A percentile compares a stretch with the other conserved stretches of the same genome.
phyloP scores from a whole-genome alignment of 2,113 vertebrate species.

The Clarias batrachus region DNA sequence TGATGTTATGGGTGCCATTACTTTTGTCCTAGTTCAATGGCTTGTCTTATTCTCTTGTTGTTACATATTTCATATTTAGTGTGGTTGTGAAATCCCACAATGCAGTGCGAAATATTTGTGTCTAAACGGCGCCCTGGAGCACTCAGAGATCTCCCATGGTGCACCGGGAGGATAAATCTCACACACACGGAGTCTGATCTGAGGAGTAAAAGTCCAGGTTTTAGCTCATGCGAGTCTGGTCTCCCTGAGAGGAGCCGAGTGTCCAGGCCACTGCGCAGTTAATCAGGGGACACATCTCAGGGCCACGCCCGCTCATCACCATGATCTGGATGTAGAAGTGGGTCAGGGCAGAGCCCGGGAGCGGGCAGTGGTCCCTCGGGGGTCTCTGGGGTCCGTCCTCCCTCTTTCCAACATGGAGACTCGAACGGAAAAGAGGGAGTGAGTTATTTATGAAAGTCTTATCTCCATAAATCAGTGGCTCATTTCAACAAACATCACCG shows the following conservation, averaged over 20 bases:
- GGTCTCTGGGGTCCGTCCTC: constrained; percentile 9
- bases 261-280: constrained; percentile 41
- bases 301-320: constrained; percentile 40
- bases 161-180: background rate
- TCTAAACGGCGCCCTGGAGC: background rate
- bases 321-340: constrained; percentile 54
- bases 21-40: background rate
- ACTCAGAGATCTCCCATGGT: background rate
- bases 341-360: constrained; percentile 51
- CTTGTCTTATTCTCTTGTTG: background rate
- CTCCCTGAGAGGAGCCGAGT: too few relatives aligned
- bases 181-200: background rate
- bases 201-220: constrained; percentile 7
- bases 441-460: constrained; percentile 64
- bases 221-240: background rate
- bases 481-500: constrained; percentile 77
- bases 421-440: constrained; percentile 55
- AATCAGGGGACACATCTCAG: constrained; percentile 45
- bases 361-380: constrained; percentile 4
- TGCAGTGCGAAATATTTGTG: background rate
- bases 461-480: constrained; percentile 74
- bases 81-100: background rate
- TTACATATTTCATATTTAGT: background rate
- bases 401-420: constrained; percentile 16
- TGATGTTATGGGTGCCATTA: background rate